These are phyloP conservation scores for Pollimyrus isidori DNA, from an alignment of 2,113 vertebrate genomes.

Conservation along the genomic window DNA sequence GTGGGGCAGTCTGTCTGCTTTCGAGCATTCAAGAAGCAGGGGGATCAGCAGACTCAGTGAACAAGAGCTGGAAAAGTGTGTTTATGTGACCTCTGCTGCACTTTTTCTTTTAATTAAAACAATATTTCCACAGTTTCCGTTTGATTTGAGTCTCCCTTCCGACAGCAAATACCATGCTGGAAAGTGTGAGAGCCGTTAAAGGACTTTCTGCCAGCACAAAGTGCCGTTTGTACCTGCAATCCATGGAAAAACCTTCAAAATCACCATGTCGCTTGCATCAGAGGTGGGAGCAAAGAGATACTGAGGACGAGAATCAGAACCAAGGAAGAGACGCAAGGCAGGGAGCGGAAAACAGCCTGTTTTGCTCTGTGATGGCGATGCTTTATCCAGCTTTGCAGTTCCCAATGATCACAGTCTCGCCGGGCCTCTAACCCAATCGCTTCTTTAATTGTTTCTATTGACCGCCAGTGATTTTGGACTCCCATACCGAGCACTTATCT, in stretches of 20 bases:
- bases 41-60: background rate
- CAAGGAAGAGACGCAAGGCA: background rate
- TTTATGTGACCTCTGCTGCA: background rate
- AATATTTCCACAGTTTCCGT: background rate
- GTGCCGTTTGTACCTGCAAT: background rate
- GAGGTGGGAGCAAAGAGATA: background rate
- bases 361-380: slow-evolving; percentile 24
- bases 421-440: background rate
- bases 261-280: background rate
- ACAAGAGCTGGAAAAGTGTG: background rate
- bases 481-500: slow-evolving; percentile 29
- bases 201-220: background rate
- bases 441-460: slow-evolving; percentile 42
- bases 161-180: background rate
- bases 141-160: background rate
- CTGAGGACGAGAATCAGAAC: background rate
- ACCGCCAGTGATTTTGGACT: slow-evolving; percentile 32
- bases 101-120: background rate
- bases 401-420: slow-evolving; percentile 26
- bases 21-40: background rate
- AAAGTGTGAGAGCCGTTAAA: background rate
- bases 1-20: background rate
- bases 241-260: background rate
- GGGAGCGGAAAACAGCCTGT: background rate
- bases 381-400: slow-evolving; percentile 14